Evolutionary conservation across 2,797 vertebrate genomes (phyloP), one percentile per base, ranked within the genome.

Genomic region (Centropyge bicolor): DNA sequence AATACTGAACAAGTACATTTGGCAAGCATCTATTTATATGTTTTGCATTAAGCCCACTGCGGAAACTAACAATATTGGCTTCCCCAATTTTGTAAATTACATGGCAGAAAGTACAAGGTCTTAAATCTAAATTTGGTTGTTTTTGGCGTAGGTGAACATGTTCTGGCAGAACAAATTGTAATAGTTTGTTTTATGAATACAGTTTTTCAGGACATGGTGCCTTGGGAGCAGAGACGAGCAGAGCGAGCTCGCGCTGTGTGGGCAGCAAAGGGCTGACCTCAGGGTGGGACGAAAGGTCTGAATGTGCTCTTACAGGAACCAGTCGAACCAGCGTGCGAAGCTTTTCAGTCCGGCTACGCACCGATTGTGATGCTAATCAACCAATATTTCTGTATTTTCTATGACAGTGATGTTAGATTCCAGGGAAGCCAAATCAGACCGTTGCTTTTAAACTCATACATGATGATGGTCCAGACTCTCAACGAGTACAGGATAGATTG

Each of bases 151-250:
- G 76, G 83, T 86, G 78, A 88, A 84, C 70, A 83, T 85, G 64
- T 89, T 93, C 90, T 95, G 93, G 93, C 90, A 92, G 93, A 90
- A 94, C 93, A 94, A 86, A 87, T 91, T 93, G 92, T 91, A 91
- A 94, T 91, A 86, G 80, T 88, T 89, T 80, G 62, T 84, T 87
- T 91, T 83, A 80, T 87, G 84, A 89, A 92, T 84, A 84, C 80
- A 80, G 76, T 84, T 90, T 85, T 90, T 91, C 74, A 82, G 87
- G 85, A 88, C 83, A 66, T 31, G n/a, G 83, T 88, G 90, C 82
- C 81, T 86, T 86, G 88, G 78, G 83, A 92, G 84, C 74, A 86
- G 65, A 86, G 80, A 91, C 31, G 63, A 84, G 78, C 72, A 74
- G 64, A 80, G 81, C 55, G 57, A 82, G 75, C 76, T 80, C 61